Evolutionary conservation across 2,797 vertebrate species (phyloP).

Genomic region (Danio tinwini): DNA sequence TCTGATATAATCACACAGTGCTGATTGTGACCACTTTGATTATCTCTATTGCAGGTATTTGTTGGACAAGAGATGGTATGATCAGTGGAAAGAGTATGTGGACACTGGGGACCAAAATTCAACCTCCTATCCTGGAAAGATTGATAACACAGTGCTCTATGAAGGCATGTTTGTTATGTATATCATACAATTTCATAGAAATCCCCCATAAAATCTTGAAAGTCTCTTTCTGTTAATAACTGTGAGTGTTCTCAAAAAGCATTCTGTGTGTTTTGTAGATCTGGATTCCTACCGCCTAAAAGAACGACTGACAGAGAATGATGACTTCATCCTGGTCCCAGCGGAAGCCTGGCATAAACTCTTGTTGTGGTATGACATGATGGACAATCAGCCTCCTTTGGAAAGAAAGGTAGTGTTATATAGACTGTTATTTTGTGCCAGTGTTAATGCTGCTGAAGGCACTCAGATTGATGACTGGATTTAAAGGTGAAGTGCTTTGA

Average conservation of each 20-base stretch:
- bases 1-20: not conserved
- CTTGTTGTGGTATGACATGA: slow-evolving; percentile 82
- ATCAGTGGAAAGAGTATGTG: slow-evolving; percentile 84
- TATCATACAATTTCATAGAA: too few relatives aligned
- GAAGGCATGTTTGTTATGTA: slow-evolving; percentile 72
- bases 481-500: too few relatives aligned
- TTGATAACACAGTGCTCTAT: slow-evolving; percentile 83
- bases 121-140: slow-evolving; percentile 80
- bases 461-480: too few relatives aligned
- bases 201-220: too few relatives aligned
- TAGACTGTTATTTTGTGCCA: not conserved
- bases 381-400: slow-evolving; percentile 80
- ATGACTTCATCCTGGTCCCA: slow-evolving; percentile 85
- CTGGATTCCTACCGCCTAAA: slow-evolving; percentile 82
- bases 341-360: slow-evolving; percentile 82
- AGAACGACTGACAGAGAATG: slow-evolving; percentile 83
- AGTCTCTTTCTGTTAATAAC: not conserved
- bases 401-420: slow-evolving; percentile 81
- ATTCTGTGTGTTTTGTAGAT: slow-evolving; percentile 69
- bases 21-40: not conserved
- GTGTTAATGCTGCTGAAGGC: too few relatives aligned
- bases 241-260: not conserved
- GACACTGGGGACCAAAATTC: slow-evolving; percentile 82
- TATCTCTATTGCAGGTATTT: slow-evolving; percentile 77
- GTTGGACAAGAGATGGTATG: slow-evolving; percentile 83